Evolutionary conservation across 2,113 vertebrate genomes (phyloP).

Genomic region (Ivindomyrus marchei): DNA sequence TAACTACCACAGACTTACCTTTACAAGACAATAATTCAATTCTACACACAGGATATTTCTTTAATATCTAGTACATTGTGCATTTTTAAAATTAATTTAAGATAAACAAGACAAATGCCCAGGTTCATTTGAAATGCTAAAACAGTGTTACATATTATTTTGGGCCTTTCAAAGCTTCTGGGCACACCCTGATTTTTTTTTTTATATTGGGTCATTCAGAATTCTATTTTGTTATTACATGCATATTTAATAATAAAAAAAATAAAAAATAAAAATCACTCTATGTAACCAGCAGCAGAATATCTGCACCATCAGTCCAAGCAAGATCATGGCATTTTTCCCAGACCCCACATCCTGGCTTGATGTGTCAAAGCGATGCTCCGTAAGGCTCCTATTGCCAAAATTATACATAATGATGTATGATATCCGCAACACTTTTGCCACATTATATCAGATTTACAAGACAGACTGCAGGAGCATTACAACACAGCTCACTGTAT

Average conservation of each 20-base stretch:
- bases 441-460: background rate
- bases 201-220: background rate
- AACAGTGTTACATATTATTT: background rate
- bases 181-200: background rate
- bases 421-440: background rate
- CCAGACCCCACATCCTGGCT: background rate
- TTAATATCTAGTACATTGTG: background rate
- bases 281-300: background rate
- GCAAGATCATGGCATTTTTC: background rate
- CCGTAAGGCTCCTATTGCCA: background rate
- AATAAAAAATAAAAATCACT: background rate
- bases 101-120: background rate
- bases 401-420: background rate
- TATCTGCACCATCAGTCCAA: background rate
- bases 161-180: background rate
- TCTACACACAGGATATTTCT: background rate
- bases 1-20: background rate
- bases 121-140: background rate
- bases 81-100: background rate
- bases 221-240: background rate
- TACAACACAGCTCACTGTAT: background rate
- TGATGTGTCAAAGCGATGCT: background rate
- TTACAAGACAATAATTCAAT: background rate
- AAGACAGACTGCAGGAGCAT: background rate
- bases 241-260: background rate